Evolutionary conservation across 2,888 invertebrate genomes (phyloP).

Genomic region (Leucophenga montana): DNA sequence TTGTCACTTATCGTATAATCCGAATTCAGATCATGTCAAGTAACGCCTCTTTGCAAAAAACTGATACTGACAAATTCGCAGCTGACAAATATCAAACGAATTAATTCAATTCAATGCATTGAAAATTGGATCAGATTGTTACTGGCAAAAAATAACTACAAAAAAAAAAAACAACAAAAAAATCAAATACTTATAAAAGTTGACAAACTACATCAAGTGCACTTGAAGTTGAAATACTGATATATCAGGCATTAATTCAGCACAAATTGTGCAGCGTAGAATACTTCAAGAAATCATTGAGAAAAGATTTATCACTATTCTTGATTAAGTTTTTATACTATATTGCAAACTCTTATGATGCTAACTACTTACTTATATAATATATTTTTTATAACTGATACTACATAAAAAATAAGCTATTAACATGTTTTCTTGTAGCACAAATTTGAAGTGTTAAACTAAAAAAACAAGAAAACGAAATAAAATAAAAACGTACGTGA

Average conservation of each 20-base stretch:
- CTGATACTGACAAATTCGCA: too few relatives aligned
- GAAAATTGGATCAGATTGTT: slow-evolving; percentile 21
- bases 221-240: not conserved
- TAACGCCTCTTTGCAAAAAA: slow-evolving; percentile 4
- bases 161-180: not conserved
- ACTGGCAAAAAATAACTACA: not conserved
- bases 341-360: too few relatives aligned
- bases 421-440: too few relatives aligned
- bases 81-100: slow-evolving; percentile 5
- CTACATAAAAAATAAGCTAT: too few relatives aligned
- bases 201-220: slow-evolving; percentile 12
- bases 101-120: not conserved
- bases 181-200: not conserved
- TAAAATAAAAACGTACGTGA: slow-evolving; percentile 51
- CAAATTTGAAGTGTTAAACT: too few relatives aligned
- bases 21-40: slow-evolving; percentile 15
- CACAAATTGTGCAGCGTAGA: not conserved
- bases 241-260: slow-evolving; percentile 7
- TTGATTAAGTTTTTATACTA: too few relatives aligned
- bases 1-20: not conserved
- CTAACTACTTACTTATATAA: too few relatives aligned
- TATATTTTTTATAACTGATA: too few relatives aligned
- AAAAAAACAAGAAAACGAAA: not conserved
- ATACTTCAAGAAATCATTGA: too few relatives aligned
- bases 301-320: too few relatives aligned